phyloP scores from a whole-genome alignment of 2,797 vertebrate species.

The Megalops cyprinoides region DNA sequence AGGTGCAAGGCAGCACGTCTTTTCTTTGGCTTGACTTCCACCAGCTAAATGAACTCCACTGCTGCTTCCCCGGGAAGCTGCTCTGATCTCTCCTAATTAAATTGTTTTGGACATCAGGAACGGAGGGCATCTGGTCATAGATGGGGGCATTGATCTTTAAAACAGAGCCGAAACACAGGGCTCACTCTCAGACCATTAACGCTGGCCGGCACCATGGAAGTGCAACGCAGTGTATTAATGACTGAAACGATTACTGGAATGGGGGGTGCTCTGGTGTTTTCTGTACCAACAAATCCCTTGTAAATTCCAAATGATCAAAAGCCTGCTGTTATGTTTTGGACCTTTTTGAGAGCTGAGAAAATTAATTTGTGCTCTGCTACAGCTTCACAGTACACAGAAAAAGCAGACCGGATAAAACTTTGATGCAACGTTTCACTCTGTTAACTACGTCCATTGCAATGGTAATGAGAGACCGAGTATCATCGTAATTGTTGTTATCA shows the following conservation, averaged over 20 bases:
- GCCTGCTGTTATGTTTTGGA: neutral
- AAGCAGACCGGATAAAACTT: no score
- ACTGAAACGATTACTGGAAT: neutral
- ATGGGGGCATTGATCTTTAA: slow-evolving; percentile 59
- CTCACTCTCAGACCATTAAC: slow-evolving; percentile 24
- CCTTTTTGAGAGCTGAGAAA: neutral
- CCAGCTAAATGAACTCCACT: slow-evolving; percentile 48
- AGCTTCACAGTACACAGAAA: no score
- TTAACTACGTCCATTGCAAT: neutral
- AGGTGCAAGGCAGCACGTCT: slow-evolving; percentile 55
- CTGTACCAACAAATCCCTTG: neutral
- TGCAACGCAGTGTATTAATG: neutral
- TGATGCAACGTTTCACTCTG: no score
- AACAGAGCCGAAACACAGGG: slow-evolving; percentile 51
- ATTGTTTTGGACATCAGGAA: slow-evolving; percentile 46
- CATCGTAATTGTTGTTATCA: neutral
- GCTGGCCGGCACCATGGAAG: slow-evolving; percentile 47
- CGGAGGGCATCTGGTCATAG: slow-evolving; percentile 51
- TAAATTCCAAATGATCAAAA: neutral
- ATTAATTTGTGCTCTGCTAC: no score
- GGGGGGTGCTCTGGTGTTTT: neutral
- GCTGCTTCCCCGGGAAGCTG: slow-evolving; percentile 11
- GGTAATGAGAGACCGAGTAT: neutral
- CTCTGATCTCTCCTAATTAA: slow-evolving; percentile 50
- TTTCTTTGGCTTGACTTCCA: neutral